Percentiles rank a stretch among this genome's conserved stretches.
phyloP scores from a whole-genome alignment of 2,888 invertebrate species.

The Yponomeuta sedellus region DNA sequence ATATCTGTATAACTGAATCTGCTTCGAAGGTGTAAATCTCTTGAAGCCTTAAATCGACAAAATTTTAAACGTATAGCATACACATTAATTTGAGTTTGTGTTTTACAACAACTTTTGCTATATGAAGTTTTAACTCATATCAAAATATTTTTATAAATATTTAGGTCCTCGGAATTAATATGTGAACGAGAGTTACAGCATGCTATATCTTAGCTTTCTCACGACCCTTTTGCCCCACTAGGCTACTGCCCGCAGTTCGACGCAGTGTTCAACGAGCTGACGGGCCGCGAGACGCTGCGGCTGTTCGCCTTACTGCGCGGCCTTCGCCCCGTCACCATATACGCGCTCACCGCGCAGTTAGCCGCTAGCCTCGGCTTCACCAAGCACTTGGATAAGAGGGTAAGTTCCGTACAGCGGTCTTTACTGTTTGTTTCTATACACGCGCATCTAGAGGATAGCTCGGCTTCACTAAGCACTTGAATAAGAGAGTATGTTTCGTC shows the following conservation, averaged over 20 bases:
- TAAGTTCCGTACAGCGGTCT: slow-evolving; percentile 26
- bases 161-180: no score
- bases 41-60: no score
- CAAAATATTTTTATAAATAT: no score
- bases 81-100: no score
- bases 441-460: slow-evolving; percentile 33
- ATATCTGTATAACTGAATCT: no score
- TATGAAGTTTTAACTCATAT: no score
- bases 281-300: slow-evolving; percentile 81
- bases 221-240: slow-evolving; percentile 24
- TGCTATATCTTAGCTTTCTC: neutral
- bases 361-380: slow-evolving; percentile 77
- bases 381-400: slow-evolving; percentile 78
- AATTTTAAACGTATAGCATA: no score
- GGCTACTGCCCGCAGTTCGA: slow-evolving; percentile 88
- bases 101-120: no score
- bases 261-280: slow-evolving; percentile 82
- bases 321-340: slow-evolving; percentile 52
- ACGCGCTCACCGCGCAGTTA: slow-evolving; percentile 50
- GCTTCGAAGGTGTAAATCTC: no score
- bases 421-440: no score
- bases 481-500: slow-evolving; percentile 64
- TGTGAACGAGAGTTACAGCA: no score
- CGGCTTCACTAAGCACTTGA: slow-evolving; percentile 78
- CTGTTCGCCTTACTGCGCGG: slow-evolving; percentile 82